phyloP scores from a whole-genome alignment of 2,113 vertebrate species.

The Ahaetulla prasina region DNA sequence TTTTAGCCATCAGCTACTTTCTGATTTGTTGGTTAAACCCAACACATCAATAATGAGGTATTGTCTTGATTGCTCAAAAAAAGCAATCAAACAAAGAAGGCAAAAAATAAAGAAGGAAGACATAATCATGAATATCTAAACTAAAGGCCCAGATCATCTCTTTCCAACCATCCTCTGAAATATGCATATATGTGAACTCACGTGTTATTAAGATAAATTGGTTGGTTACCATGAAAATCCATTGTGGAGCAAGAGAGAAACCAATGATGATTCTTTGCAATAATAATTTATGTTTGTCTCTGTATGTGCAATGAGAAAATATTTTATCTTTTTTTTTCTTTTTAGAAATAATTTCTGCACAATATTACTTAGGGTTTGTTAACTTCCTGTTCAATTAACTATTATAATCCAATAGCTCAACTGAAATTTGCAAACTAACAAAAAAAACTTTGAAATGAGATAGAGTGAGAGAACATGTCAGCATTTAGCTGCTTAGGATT shows the following conservation, averaged over 20 bases:
- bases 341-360: neutral
- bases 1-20: neutral
- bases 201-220: neutral
- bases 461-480: neutral
- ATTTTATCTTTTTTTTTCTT: neutral
- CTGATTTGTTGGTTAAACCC: neutral
- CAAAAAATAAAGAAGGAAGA: neutral
- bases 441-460: neutral
- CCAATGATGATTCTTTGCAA: neutral
- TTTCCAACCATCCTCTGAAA: neutral
- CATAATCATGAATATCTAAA: neutral
- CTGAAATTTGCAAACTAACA: slow-evolving; percentile 5
- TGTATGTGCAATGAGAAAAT: neutral
- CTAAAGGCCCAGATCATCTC: neutral
- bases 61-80: neutral
- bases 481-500: slow-evolving; percentile 11
- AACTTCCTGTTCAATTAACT: neutral
- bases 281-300: neutral
- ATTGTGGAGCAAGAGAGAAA: neutral
- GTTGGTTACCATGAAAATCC: neutral
- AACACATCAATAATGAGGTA: neutral
- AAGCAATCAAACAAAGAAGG: neutral
- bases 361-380: neutral
- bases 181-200: neutral
- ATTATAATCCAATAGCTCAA: neutral